Conservation (phyloP, 2,888 invertebrate species). For the Craniophora ligustri region DNA sequence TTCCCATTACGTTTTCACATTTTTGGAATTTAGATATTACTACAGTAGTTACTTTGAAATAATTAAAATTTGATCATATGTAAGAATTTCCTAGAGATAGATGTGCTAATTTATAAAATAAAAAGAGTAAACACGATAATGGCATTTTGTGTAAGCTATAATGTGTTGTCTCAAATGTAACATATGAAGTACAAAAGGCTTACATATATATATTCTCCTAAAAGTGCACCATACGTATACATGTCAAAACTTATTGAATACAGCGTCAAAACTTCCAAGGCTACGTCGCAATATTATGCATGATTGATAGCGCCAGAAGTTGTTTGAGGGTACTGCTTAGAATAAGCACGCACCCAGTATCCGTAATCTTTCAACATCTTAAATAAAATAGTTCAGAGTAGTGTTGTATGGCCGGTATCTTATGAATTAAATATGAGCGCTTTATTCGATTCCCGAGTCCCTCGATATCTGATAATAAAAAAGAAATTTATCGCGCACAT, state of each 20-base stretch:
- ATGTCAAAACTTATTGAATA: conserved; percentile 23
- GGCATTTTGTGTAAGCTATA: too few relatives aligned
- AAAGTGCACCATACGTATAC: too few relatives aligned
- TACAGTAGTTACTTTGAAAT: too few relatives aligned
- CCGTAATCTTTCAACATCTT: conserved; percentile 85
- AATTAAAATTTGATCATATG: too few relatives aligned
- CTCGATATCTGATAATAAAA: conserved; percentile 89
- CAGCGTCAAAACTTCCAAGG: conserved; percentile 3
- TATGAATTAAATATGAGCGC: conserved; percentile 89
- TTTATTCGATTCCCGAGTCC: conserved; percentile 89
- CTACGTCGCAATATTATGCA: conserved; percentile 35
- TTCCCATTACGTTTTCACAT: conserved; percentile 40
- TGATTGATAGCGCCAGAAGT: conserved; percentile 54
- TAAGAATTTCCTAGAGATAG: too few relatives aligned
- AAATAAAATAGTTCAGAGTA: conserved; percentile 86
- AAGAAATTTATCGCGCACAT: conserved; percentile 88
- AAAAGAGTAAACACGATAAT: too few relatives aligned
- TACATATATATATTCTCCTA: too few relatives aligned
- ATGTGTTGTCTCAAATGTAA: too few relatives aligned
- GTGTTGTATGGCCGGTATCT: conserved; percentile 87
- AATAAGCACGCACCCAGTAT: conserved; percentile 70
- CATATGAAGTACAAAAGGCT: too few relatives aligned
- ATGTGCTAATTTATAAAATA: too few relatives aligned
- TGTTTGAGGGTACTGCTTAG: conserved; percentile 62
- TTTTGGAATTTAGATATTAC: conserved; percentile 7